These are phyloP conservation scores for Iguana delicatissima DNA, from an alignment of 2,797 vertebrate species.

Conservation along the genomic window DNA sequence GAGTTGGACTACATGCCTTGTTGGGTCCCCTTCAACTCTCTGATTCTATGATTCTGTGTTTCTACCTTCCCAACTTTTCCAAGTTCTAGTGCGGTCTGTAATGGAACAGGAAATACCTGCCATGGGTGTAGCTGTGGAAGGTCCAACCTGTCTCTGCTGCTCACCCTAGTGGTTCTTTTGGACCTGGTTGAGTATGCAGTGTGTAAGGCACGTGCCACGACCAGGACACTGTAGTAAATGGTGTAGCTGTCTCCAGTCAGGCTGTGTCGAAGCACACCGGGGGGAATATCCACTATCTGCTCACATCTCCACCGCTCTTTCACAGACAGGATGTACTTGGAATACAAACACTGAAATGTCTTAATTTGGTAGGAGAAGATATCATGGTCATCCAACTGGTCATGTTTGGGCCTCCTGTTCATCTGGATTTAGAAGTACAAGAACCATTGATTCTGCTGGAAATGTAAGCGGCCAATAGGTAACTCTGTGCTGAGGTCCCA, in stretches of 20 bases:
- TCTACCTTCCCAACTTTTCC: background rate
- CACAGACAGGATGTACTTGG: background rate
- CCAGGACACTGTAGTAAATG: background rate
- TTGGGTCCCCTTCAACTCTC: no score
- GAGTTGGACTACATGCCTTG: no score
- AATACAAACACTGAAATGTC: background rate
- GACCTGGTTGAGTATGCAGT: background rate
- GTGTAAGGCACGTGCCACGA: background rate
- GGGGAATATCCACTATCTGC: background rate
- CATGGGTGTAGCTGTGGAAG: background rate
- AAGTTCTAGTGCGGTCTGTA: background rate
- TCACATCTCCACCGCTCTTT: background rate
- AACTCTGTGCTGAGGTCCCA: background rate
- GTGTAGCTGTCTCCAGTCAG: background rate
- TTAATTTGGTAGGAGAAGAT: no score
- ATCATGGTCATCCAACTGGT: no score
- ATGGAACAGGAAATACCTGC: background rate
- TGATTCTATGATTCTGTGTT: no score
- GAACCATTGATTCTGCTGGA: background rate
- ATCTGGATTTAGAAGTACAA: background rate
- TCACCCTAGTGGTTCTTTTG: no score
- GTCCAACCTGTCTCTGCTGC: no score
- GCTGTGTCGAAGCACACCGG: no score
- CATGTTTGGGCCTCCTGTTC: background rate
- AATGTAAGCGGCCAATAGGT: accelerated